These are phyloP conservation scores for Ciconia stormi DNA, from an alignment of 2,113 vertebrate genomes.

Conservation along the genomic window DNA sequence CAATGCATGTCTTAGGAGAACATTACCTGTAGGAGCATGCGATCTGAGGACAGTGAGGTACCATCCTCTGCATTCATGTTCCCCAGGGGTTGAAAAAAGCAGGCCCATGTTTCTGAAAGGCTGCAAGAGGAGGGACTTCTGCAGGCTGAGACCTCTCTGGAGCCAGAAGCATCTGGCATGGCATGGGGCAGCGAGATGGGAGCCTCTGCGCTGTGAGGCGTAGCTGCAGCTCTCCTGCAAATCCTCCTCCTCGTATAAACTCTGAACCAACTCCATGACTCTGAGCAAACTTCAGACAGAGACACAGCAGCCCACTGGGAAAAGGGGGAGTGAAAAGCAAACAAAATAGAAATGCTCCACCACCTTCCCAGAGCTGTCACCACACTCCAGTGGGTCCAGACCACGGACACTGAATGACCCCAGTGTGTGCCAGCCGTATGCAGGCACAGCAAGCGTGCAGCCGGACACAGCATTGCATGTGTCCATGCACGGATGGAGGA, in stretches of 20 bases:
- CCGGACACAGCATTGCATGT: background rate
- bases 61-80: background rate
- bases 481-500: background rate
- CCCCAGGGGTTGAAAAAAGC: background rate
- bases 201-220: background rate
- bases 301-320: background rate
- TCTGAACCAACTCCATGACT: background rate
- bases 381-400: rapidly evolving
- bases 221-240: background rate
- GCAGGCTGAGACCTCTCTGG: background rate
- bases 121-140: background rate
- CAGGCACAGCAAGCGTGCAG: rapidly evolving
- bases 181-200: rapidly evolving
- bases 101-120: background rate
- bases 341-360: background rate
- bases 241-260: background rate
- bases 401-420: rapidly evolving
- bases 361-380: background rate
- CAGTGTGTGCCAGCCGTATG: background rate
- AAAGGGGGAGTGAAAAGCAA: background rate
- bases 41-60: background rate
- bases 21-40: background rate
- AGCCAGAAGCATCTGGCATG: background rate
- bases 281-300: background rate
- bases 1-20: background rate